Conservation (phyloP, 2,797 vertebrate genomes). For the Anas bahamensis region DNA sequence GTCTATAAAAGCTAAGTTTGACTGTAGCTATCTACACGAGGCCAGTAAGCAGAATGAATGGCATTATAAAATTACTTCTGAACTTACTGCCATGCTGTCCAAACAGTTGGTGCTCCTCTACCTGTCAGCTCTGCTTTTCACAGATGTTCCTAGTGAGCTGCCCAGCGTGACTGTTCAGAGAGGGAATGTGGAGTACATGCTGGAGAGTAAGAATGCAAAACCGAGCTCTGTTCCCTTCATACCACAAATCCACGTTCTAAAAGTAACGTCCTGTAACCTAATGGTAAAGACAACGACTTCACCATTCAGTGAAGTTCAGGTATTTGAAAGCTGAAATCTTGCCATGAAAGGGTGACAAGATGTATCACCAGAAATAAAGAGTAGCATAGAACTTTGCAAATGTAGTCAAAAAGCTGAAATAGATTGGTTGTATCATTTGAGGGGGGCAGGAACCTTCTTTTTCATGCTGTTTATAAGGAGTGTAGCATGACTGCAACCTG, state of each 20-base stretch:
- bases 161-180: not conserved
- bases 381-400: not conserved
- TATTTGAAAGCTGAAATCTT: not conserved
- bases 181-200: not conserved
- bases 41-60: not conserved
- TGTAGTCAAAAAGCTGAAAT: not conserved
- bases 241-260: not conserved
- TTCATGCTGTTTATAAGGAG: not conserved
- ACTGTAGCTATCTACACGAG: not conserved
- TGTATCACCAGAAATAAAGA: not conserved
- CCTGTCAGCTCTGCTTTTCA: not conserved
- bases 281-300: not conserved
- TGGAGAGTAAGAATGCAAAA: conserved; percentile 1
- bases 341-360: not conserved
- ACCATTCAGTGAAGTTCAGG: not conserved
- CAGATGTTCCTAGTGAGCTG: not conserved
- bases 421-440: not conserved
- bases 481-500: not conserved
- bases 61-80: not conserved
- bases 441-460: not conserved
- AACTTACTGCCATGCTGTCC: not conserved
- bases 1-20: not conserved
- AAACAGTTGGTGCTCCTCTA: not conserved
- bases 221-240: not conserved
- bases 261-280: not conserved